Evolutionary conservation across 2,888 invertebrate species (phyloP), one percentile per base, ranked within the genome.

Genomic region (Stenodema calcarata): DNA sequence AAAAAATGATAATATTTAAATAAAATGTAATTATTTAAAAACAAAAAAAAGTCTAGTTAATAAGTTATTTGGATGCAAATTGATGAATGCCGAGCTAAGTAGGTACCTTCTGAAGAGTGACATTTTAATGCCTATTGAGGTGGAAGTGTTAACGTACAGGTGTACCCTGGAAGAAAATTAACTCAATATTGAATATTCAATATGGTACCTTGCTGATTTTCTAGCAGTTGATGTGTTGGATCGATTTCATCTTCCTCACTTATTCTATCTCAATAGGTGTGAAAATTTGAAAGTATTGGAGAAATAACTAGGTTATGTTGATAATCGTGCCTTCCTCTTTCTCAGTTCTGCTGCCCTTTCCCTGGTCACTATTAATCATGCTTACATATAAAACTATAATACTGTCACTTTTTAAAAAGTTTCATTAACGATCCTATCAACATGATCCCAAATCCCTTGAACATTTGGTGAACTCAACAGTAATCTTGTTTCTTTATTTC

Each of bases 281-380:
- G 23, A 11, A 75, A 14, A 44, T 0, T 18, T 44, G 42, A 12
- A 27, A 16, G 42, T 42, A 42, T 44, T 44, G 78, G 75, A 18
- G 9, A 82, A 82, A 82, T 82, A 23, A 44, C 23, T 78, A 78
- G 78, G 69, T 75, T 84, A 70, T 44, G 44, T 75, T 84, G 84
- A 84, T 75, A 69, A 84, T 84, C 75, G 84, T 84, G 84, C 84
- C 84, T 84, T 84, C 84, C 84, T 84, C 41, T 84, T 75, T 28
- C 84, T 84, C 84, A 84, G 84, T 47, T 30, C 84, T 84, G 73
- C 62, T 62, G 62, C 23, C 62, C 62, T 23, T 62, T 62, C 62
- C 62, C 62, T 62, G 27, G 23, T 62, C 7, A 18, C 23, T 7
- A 62, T 62, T 23, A 6, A 9, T n/a, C 50, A 16, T 11, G 14